Base-by-base conservation (phyloP, 2,797 vertebrate genomes). In the Nasua narica region DNA sequence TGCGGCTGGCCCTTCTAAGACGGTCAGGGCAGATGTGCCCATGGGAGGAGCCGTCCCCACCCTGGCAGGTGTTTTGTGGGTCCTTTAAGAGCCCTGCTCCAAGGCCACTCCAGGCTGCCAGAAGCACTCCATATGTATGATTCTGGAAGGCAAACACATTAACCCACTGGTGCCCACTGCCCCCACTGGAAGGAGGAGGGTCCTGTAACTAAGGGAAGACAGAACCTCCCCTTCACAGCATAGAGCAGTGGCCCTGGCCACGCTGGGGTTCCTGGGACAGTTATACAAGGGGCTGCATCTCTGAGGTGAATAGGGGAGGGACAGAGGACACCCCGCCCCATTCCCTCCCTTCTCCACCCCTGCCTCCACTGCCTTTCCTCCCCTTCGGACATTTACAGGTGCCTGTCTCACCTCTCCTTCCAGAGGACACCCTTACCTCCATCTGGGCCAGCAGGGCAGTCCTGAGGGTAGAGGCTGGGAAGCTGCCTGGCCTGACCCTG, bases 361-460 rank as follows among this genome's bases (percentile, higher is more conserved):
- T 85, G 78, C 23, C 27, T 43, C 15, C 13, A 27, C 48, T 50
- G 72, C 29, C 60, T 32, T 14, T 62, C 35, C 7, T 27, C 27
- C 48, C 27, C 90, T 46, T n/a, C 62, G 98, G 95, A 98, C 97
- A 96, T 98, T 98, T 97, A 93, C 92, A 84, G 94, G 93, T 96
- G 90, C 65, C 96, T 25, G 29, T 91, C 76, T 95, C 62, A 93
- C 97, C 85, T 95, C 96, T 76, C 93, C 95, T 92, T 96, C 93
- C 87, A 96, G 96, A 94, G 91, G 91, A 97, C 97, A 95, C 74
- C 72, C 70, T 91, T 94, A 90, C 32, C 95, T 96, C 94, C 95
- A 52, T 92, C 86, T 83, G 67, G 96, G 88, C 92, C 96, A 87
- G 83, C n/a, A 21, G 94, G 67, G 60, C 69, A 1, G 9, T 27